Evolutionary conservation across 2,113 vertebrate species (phyloP), one percentile per base, ranked within the genome.

Genomic region (Ptyas mucosa): DNA sequence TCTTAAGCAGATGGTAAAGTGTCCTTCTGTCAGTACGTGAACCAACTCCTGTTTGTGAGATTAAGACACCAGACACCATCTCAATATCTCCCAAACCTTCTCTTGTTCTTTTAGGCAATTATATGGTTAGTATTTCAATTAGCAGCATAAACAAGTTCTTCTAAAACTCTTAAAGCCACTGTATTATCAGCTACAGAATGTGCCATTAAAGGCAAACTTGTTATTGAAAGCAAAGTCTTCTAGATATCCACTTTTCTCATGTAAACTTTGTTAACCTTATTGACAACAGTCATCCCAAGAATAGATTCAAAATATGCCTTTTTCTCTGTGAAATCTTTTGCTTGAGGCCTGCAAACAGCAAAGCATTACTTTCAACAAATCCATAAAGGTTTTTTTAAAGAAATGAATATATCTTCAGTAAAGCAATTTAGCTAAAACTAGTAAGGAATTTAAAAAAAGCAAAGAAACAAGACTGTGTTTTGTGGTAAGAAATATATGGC

Each of bases 11-110:
- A 98, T 96, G 97, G 97, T 98, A 98, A 98, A 96, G 95, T 98
- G 98, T 98, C 98, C 98, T 97, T 96, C 98, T 98, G 97, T 98
- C 98, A 98, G 98, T 98, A 98, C 98, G 97, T 98, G 97, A 98
- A 99, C 98, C 98, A 98, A 97, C 97, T 98, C 97, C 97, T 98
- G 96, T 98, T 96, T 97, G 96, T 89, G 75, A 96, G 97, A 97
- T 96, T 95, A 90, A 97, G 97, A 97, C 97, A 97, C 55, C 49
- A 90, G 64, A n/a, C 49, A 53, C 97, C 89, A 94, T 91, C 91
- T 94, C 94, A 26, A n/a, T 88, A 93, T 96, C 95, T 93, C 95
- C 95, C 61, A 93, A 81, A 90, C 5, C 87, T 94, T 96, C 90
- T 55, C 93, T 96, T 54, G 39, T 89, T 87, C 93, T 94, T 94